phyloP scores from a whole-genome alignment of 2,888 invertebrate genomes.

The Spisula solida region DNA sequence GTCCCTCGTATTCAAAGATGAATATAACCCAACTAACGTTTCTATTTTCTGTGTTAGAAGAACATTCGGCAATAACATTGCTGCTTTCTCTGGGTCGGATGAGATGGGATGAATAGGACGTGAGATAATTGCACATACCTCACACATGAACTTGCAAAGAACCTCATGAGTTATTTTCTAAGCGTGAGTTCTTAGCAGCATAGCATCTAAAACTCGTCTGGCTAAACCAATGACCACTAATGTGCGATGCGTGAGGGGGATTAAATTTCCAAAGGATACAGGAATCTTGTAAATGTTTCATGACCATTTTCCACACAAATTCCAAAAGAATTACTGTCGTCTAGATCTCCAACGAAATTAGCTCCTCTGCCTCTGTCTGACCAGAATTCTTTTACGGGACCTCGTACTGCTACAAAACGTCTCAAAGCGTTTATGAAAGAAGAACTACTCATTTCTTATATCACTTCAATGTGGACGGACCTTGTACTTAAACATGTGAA shows the following conservation, averaged over 20 bases:
- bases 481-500: conserved; percentile 53
- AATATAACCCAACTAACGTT: background rate
- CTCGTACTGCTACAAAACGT: background rate
- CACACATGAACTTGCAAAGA: conserved; percentile 64
- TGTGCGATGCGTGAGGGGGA: conserved; percentile 51
- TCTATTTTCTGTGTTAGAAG: conserved; percentile 57
- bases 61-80: conserved; percentile 48
- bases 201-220: conserved; percentile 31
- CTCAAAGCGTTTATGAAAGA: conserved; percentile 35
- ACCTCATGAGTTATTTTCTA: conserved; percentile 62
- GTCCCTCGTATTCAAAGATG: conserved; percentile 30
- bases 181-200: conserved; percentile 36
- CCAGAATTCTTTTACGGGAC: too few relatives aligned
- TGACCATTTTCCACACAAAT: background rate
- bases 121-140: conserved; percentile 60
- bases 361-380: background rate
- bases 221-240: conserved; percentile 57
- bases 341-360: background rate
- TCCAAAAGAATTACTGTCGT: background rate
- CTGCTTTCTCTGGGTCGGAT: conserved; percentile 44
- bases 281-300: background rate
- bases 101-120: conserved; percentile 61
- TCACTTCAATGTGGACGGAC: conserved; percentile 60
- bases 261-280: background rate
- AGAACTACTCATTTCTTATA: conserved; percentile 52